These are phyloP conservation scores for Hippopotamus amphibius DNA, from an alignment of 2,113 vertebrate genomes.

Conservation along the genomic window DNA sequence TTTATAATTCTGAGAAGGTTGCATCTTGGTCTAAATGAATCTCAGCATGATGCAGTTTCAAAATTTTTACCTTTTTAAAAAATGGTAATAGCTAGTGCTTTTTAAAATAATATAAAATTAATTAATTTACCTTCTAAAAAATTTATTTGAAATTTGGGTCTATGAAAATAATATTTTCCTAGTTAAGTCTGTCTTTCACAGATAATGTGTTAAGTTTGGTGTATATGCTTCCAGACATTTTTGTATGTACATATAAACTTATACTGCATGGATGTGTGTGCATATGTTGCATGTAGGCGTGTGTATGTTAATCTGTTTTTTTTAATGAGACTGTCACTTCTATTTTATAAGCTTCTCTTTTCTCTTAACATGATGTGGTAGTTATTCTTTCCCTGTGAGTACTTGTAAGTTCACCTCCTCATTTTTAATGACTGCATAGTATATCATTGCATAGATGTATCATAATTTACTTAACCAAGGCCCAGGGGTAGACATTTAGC, in stretches of 20 bases:
- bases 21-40: conserved; percentile 16
- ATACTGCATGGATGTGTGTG: background rate
- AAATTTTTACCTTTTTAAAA: conserved; percentile 20
- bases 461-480: background rate
- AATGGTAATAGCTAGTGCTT: background rate
- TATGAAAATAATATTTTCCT: conserved; percentile 23
- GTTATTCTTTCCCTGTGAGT: background rate
- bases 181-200: background rate
- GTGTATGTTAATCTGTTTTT: background rate
- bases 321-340: background rate
- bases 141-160: conserved; percentile 40
- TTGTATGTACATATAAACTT: background rate
- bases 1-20: conserved; percentile 12
- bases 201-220: background rate
- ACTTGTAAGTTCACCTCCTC: background rate
- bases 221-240: background rate
- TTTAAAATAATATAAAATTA: background rate
- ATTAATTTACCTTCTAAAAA: background rate
- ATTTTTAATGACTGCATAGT: background rate
- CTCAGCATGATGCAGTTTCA: background rate
- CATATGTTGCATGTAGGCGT: background rate
- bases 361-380: background rate
- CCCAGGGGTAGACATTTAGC: background rate
- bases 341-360: background rate
- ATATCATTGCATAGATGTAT: background rate